Base-by-base conservation (phyloP, 1,140 invertebrate genomes). In the Polypedilum vanderplanki region DNA sequence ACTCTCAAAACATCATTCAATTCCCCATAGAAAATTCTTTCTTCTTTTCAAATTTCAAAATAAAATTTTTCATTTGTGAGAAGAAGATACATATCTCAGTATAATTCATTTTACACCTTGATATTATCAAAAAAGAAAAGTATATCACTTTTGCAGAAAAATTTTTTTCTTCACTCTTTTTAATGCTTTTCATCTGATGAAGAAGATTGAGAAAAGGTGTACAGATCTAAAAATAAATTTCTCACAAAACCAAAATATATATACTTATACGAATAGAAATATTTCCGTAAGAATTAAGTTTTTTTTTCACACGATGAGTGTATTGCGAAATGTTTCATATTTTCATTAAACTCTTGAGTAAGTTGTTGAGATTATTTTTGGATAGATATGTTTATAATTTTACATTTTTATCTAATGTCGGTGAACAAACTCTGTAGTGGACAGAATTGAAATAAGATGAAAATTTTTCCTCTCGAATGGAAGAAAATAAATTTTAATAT, bases 191-290 rank as follows among this genome's bases (percentile, higher is more conserved):
- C 12, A 57, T 57, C 12, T 12, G n/a, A 57, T 57, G 46, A 57
- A 57, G 41, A 57, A 57, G n/a, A 57, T n/a, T 57, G 46, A 15
- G n/a, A 57, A 57, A 57, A 57, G 46, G 46, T 57, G 46, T n/a
- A n/a, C 46, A 57, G n/a, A n/a, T 57, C 46, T 57, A 57, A 57
- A 57, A 57, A 57, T 57, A 57, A 57, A 57, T 12, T 57, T 57
- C 24, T 57, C 46, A 57, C 46, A 57, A 57, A 57, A 33, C 24
- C 24, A 33, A 33, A 33, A 33, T 33, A 33, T 5, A 33, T 33
- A 33, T 33, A 33, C 24, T 33, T 33, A 5, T 33, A 3, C 24
- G 24, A 33, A 33, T 33, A 33, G 24, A 33, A 57, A 57, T 57
- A 57, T 57, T 57, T 57, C 46, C 46, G 46, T 57, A 57, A 12